Evolutionary conservation across 2,797 vertebrate species (phyloP).

Genomic region (Dromococcyx pavoninus): DNA sequence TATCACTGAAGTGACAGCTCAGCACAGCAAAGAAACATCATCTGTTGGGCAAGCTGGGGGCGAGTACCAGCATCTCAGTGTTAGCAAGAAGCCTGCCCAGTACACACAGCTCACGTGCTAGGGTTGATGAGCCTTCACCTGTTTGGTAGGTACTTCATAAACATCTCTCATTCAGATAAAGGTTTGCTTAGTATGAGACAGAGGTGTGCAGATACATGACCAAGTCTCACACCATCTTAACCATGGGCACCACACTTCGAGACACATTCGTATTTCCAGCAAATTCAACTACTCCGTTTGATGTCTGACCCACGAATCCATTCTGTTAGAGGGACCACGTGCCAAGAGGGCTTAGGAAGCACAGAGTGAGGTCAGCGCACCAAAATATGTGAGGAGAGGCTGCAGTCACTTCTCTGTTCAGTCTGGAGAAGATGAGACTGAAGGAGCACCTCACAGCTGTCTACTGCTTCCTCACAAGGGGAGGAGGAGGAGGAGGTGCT

Average conservation of each 20-base stretch:
- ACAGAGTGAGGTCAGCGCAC: not conserved
- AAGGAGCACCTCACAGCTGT: too few relatives aligned
- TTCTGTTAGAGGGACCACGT: accelerated
- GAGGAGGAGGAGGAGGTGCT: too few relatives aligned
- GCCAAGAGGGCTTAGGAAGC: not conserved
- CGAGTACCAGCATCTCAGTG: accelerated
- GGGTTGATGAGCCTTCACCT: accelerated
- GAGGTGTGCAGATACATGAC: not conserved
- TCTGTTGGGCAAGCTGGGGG: not conserved
- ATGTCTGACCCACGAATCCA: accelerated
- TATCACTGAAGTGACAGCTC: not conserved
- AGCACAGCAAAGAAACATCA: not conserved
- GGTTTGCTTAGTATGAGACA: not conserved
- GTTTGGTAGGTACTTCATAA: not conserved
- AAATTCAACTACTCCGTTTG: not conserved
- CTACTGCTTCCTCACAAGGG: too few relatives aligned
- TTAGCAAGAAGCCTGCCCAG: not conserved
- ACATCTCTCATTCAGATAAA: not conserved
- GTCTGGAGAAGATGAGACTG: too few relatives aligned
- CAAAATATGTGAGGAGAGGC: not conserved
- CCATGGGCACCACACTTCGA: not conserved
- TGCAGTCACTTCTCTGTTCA: too few relatives aligned
- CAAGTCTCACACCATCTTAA: not conserved
- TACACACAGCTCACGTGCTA: accelerated
- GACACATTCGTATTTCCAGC: not conserved